Evolutionary conservation across 2,113 vertebrate species (phyloP), one percentile per base, ranked within the genome.

Genomic region (Lophius piscatorius): DNA sequence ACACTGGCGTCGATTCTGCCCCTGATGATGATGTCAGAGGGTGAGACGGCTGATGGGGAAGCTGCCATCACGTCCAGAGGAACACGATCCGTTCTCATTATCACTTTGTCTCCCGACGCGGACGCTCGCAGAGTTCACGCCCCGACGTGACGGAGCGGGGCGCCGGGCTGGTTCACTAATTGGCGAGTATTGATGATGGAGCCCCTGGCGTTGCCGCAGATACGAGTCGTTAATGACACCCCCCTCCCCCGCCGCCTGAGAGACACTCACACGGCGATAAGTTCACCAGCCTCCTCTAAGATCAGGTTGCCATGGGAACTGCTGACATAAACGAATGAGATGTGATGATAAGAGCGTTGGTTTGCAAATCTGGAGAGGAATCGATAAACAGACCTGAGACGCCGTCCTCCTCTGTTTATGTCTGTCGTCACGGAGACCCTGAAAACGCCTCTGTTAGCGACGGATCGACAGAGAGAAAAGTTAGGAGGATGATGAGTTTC

Each of bases 301-400:
- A 60, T 52, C 2, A 18, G 11, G 85, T 84, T 74, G 29, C 79
- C 77, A 78, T 76, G 70, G 77, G 16, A 82, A 86, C 81, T 6
- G 63, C 36, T 20, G 56, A 61, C 52, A 74, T 51, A 55, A 73
- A 52, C 67, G 59, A 74, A 60, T 59, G 64, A 58, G 22, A 68
- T 44, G 33, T 31, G 40, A 49, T 54, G 36, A 31, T 17, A 12
- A 8, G 46, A 13, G 39, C 48, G 48, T 34, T 49, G n/a, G 35
- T 31, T 9, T 33, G 45, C 9, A 18, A 20, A 48, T 42, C 28
- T 9, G 2, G 10, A 66, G 29, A 24, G 28, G 59, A 77, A 74
- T 74, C 64, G 39, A 78, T 78, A 24, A 46, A 46, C 5, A 22
- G 54, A 70, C 41, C n/a, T n/a, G n/a, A n/a, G n/a, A n/a, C n/a